These are phyloP conservation scores for Tachycineta bicolor DNA, from an alignment of 2,113 vertebrate species.

Conservation along the genomic window DNA sequence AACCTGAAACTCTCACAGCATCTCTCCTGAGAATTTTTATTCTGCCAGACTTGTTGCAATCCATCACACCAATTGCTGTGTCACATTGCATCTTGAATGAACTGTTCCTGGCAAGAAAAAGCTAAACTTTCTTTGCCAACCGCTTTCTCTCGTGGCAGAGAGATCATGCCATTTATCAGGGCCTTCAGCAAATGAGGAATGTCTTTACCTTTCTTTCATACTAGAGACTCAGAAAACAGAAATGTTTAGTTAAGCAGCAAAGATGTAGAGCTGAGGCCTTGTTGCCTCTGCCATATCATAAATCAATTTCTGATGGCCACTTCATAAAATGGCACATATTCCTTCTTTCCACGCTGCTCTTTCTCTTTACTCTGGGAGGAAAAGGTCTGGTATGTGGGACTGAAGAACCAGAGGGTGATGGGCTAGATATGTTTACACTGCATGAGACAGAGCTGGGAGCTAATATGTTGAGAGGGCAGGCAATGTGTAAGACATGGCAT, in stretches of 20 bases:
- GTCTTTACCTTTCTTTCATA: neutral
- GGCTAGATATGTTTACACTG: neutral
- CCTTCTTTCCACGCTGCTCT: neutral
- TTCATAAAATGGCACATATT: neutral
- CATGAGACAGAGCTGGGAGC: neutral
- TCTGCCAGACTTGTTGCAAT: neutral
- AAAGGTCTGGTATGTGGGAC: neutral
- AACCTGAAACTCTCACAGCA: neutral
- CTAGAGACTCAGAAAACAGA: neutral
- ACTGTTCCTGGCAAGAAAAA: neutral
- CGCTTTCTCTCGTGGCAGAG: neutral
- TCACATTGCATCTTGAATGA: neutral
- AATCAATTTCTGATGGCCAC: neutral
- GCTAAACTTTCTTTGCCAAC: neutral
- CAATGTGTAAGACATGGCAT: no score
- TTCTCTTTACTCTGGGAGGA: neutral
- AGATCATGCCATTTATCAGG: neutral
- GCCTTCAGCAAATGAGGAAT: neutral
- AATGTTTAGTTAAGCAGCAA: neutral
- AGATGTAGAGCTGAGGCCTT: neutral
- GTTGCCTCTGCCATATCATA: neutral
- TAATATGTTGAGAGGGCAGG: neutral
- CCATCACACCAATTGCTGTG: neutral
- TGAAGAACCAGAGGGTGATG: neutral
- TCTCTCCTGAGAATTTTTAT: neutral